Evolutionary conservation across 2,113 vertebrate genomes (phyloP).

Genomic region (Pomatorhinus ruficollis): DNA sequence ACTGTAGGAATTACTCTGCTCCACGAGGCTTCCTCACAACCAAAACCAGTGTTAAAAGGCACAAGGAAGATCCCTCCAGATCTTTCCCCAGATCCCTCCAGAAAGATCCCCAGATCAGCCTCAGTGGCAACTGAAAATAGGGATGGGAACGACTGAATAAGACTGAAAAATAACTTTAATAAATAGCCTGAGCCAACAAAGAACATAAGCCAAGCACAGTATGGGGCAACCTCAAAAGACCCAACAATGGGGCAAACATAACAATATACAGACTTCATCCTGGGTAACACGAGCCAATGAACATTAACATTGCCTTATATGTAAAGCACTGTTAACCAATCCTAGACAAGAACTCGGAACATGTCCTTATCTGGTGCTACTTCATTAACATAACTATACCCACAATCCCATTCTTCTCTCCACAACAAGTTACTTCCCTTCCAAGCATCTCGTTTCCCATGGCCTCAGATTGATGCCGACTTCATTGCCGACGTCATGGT

Average conservation of each 20-base stretch:
- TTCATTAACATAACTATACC: background rate
- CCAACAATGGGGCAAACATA: background rate
- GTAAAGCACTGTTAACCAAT: background rate
- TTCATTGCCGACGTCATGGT: too few relatives aligned
- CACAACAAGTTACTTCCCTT: background rate
- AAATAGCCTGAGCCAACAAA: background rate
- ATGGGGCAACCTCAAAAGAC: background rate
- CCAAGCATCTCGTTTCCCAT: background rate
- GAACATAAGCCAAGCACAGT: background rate
- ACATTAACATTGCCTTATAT: background rate
- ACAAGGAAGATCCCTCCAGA: background rate
- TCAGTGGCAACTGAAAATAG: background rate
- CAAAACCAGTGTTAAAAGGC: background rate
- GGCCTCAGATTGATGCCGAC: background rate
- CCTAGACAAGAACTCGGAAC: background rate
- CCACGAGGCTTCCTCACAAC: background rate
- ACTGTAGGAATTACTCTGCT: background rate
- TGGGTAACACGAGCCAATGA: background rate
- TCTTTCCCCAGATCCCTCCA: background rate
- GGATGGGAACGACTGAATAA: background rate
- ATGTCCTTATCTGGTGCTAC: background rate
- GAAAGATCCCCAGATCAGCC: too few relatives aligned
- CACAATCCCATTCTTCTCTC: background rate
- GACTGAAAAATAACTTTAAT: background rate
- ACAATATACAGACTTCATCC: background rate